These are phyloP conservation scores for Temnothorax curvispinosus DNA, from an alignment of 1,140 invertebrate genomes.

Conservation along the genomic window DNA sequence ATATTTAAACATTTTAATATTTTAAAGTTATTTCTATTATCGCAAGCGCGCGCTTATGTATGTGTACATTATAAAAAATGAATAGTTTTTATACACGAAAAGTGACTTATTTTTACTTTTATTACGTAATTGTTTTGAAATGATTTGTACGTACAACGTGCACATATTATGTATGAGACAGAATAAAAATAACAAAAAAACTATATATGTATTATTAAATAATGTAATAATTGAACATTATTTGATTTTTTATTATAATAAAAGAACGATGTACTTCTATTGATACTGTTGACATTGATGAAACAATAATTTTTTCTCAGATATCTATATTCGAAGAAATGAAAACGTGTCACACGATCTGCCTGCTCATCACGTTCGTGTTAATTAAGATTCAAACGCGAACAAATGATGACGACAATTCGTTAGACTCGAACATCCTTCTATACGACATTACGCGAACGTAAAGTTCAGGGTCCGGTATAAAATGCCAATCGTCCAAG, in stretches of 20 bases:
- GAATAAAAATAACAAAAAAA: background rate
- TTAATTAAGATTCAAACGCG: conserved; percentile 18
- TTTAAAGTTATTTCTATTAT: conserved; percentile 9
- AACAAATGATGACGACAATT: conserved; percentile 9
- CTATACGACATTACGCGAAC: background rate
- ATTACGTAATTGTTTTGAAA: too few species aligned
- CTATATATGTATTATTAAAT: background rate
- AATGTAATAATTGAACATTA: background rate
- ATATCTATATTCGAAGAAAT: background rate
- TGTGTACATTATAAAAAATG: too few species aligned
- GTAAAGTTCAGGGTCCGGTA: background rate
- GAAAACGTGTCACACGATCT: background rate
- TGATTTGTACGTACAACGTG: too few species aligned
- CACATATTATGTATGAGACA: background rate
- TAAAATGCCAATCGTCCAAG: conserved; percentile 21
- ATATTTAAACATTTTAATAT: background rate
- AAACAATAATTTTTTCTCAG: background rate
- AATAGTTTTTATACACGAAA: too few species aligned
- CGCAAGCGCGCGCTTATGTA: background rate
- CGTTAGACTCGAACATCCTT: background rate
- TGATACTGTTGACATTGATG: background rate
- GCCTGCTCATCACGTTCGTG: background rate
- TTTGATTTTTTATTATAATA: background rate
- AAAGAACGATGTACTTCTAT: background rate
- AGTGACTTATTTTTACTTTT: too few species aligned